Conservation (phyloP, 2,888 invertebrate species). For the Tolmerus cingulatus region DNA sequence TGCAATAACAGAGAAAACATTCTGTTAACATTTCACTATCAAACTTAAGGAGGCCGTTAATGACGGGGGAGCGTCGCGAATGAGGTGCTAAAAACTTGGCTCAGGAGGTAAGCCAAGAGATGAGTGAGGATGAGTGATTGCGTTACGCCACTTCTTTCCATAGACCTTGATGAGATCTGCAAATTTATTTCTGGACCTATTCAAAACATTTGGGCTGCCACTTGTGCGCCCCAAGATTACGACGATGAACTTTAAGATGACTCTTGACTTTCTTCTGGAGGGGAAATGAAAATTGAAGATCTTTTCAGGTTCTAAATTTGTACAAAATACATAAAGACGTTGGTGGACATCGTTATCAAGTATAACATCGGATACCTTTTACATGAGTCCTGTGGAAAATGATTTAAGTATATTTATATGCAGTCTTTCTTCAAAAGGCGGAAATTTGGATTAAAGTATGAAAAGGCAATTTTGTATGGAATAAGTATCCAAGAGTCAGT, state of each 20-base stretch:
- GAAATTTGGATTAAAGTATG: background rate
- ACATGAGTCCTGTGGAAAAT: background rate
- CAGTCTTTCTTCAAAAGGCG: background rate
- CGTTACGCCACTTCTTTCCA: background rate
- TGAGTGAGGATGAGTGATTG: background rate
- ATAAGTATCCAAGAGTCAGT: background rate
- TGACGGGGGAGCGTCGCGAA: background rate
- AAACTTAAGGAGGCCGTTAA: background rate
- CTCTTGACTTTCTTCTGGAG: background rate
- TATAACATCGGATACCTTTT: background rate
- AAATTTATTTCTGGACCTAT: background rate
- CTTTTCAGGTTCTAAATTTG: no score
- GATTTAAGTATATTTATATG: background rate
- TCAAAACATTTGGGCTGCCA: background rate
- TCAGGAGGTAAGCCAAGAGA: background rate
- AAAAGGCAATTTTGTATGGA: background rate
- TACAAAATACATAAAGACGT: no score
- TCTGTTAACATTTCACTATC: background rate
- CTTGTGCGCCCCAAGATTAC: background rate
- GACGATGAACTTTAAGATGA: background rate
- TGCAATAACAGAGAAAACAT: background rate
- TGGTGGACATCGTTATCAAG: background rate
- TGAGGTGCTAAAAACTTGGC: background rate
- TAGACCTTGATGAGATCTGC: background rate
- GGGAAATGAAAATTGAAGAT: background rate